phyloP scores from a whole-genome alignment of 2,888 invertebrate species.

The Enchytraeus crypticus region DNA sequence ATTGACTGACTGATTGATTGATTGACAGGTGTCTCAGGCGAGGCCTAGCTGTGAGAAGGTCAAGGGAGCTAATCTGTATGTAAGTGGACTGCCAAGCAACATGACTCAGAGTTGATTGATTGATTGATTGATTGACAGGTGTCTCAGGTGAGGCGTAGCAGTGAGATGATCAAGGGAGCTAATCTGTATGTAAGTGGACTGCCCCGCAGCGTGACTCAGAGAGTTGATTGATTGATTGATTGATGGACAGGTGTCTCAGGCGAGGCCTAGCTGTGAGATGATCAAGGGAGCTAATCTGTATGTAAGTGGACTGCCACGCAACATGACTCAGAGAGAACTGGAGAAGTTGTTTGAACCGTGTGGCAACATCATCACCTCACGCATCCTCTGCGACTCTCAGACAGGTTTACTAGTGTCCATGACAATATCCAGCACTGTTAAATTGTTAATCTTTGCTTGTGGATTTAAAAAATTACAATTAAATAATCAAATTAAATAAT shows the following conservation, averaged over 20 bases:
- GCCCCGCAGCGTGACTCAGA: constrained; percentile 48
- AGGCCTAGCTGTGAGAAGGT: constrained; percentile 50
- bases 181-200: constrained; percentile 51
- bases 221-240: too few species aligned
- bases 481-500: too few species aligned
- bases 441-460: too few species aligned
- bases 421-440: too few species aligned
- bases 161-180: constrained; percentile 50
- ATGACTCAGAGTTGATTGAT: constrained; percentile 49
- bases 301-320: constrained; percentile 49
- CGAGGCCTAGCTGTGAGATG: constrained; percentile 50
- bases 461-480: too few species aligned
- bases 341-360: constrained; percentile 48
- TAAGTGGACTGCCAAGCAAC: constrained; percentile 49
- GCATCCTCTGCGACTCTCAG: constrained; percentile 49
- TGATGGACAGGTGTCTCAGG: constrained; percentile 50
- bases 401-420: constrained; percentile 46
- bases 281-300: constrained; percentile 51
- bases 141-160: constrained; percentile 49
- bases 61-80: constrained; percentile 51
- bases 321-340: constrained; percentile 48
- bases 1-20: too few species aligned
- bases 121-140: too few species aligned
- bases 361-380: constrained; percentile 50
- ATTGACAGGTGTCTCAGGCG: constrained; percentile 50